Percentiles rank a stretch among this genome's conserved stretches.
These are phyloP conservation scores for Drosophila ezoana DNA, from an alignment of 2,888 invertebrate species.

Conservation along the genomic window DNA sequence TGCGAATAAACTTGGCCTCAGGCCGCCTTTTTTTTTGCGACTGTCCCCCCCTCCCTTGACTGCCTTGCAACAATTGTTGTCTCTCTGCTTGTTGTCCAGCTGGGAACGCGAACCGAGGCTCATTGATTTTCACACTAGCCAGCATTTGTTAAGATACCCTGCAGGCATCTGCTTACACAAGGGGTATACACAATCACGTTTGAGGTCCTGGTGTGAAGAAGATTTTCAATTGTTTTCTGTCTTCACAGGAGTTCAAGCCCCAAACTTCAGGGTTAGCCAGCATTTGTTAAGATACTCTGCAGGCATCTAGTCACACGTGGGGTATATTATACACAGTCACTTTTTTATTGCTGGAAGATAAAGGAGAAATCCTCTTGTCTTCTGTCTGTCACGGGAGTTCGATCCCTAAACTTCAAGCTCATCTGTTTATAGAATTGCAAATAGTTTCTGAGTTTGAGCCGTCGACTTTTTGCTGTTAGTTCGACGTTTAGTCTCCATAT, in stretches of 20 bases:
- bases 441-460: too few relatives aligned
- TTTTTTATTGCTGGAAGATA: too few relatives aligned
- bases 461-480: too few relatives aligned
- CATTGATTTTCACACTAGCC: constrained; percentile 75
- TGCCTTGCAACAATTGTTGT: neutral
- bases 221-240: too few relatives aligned
- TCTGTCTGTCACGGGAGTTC: too few relatives aligned
- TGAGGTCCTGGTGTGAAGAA: too few relatives aligned
- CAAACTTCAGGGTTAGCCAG: neutral
- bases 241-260: too few relatives aligned
- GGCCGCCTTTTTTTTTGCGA: constrained; percentile 21
- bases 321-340: neutral
- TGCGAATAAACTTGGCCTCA: constrained; percentile 81
- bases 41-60: neutral
- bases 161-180: neutral
- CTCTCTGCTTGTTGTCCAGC: constrained; percentile 28
- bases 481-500: too few relatives aligned
- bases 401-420: too few relatives aligned
- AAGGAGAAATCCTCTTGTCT: too few relatives aligned
- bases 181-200: constrained; percentile 3
- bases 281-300: constrained; percentile 49
- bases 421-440: too few relatives aligned
- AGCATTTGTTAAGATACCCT: constrained; percentile 52
- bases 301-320: neutral
- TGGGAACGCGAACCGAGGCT: constrained; percentile 38